Percentiles rank a stretch among this genome's conserved stretches.
phyloP scores from a whole-genome alignment of 2,797 vertebrate genomes.

The Cetoscarus ocellatus region DNA sequence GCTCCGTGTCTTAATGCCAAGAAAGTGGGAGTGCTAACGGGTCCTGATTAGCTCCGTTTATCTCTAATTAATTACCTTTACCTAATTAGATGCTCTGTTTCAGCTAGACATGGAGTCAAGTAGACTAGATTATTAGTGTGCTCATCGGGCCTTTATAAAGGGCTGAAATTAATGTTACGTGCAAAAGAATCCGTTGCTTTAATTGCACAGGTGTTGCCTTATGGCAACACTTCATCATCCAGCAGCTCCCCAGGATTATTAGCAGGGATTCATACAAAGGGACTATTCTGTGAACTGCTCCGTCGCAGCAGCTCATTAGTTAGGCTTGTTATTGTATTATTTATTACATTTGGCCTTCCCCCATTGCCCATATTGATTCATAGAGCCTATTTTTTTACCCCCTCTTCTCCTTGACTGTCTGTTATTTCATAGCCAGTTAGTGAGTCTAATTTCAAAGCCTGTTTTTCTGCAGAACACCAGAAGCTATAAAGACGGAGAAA shows the following conservation, averaged over 20 bases:
- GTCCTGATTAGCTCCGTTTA: conserved; percentile 99
- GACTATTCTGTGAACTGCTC: conserved; percentile 95
- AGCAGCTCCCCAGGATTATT: conserved; percentile 96
- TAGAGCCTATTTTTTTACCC: conserved; percentile 85
- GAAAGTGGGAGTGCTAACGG: conserved; percentile 95
- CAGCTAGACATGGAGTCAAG: conserved; percentile 98
- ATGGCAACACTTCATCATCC: conserved; percentile 99
- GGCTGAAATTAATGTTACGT: conserved; percentile 99
- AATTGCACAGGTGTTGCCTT: conserved; percentile 99
- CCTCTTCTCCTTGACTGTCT: conserved; percentile 85
- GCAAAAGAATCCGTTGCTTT: conserved; percentile 95
- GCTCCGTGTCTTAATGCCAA: conserved; percentile 93
- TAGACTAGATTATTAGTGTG: conserved; percentile 99
- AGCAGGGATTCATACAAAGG: conserved; percentile 92
- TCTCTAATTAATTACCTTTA: conserved; percentile 99
- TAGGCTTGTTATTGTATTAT: conserved; percentile 99
- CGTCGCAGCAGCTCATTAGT: conserved; percentile 99
- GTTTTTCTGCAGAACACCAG: conserved; percentile 61
- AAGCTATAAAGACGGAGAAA: conserved; percentile 53
- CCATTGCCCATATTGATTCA: conserved; percentile 99
- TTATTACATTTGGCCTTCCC: conserved; percentile 98
- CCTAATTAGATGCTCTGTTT: conserved; percentile 99
- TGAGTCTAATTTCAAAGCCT: conserved; percentile 73
- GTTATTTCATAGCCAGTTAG: conserved; percentile 76
- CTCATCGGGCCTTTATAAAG: conserved; percentile 98